Evolutionary conservation across 2,888 invertebrate species (phyloP), one percentile per base, ranked within the genome.

Genomic region (Dryocosmus kuriphilus): DNA sequence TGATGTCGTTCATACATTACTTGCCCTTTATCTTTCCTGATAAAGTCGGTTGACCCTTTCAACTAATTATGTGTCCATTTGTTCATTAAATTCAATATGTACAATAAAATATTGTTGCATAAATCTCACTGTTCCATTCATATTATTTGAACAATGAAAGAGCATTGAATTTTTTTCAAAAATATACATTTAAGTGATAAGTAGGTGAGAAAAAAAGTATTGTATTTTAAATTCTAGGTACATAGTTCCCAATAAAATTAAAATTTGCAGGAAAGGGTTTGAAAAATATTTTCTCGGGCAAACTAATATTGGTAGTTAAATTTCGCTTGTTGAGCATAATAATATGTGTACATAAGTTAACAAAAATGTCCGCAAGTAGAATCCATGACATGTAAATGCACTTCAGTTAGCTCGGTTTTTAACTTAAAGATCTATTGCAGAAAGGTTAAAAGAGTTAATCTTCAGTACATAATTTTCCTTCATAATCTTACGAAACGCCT

Each of bases 41-140:
- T 57, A 24, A 22, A 57, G 22, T 24, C 22, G 14, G 57, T 57
- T 57, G 24, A 57, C 11, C 14, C 57, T 24, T 57, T 24, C 57
- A 57, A 22, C 57, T 60, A 60, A 60, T 60, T 60, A 27, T 27
- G 14, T 57, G 14, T 27, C 16, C 14, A 60, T 27, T 60, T 16
- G 60, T 22, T 60, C 27, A 60, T 27, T 60, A 27, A 60, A 24
- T 60, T 27, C 60, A 60, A 60, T 60, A n/a, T n/a, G n/a, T n/a
- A 60, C 24, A 60, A 27, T 60, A 5, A 27, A 60, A 27, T 27
- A 14, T 16, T 1, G 6, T 7, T 60, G 60, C 14, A 60, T 27
- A 14, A 60, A 5, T 60, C 27, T 27, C 60, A 55, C 2, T 55
- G 51, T 55, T 22, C 9, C 22, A 22, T 55, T 22, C 22, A 55